Evolutionary conservation across 1,140 invertebrate species (phyloP).

Genomic region (Pachyrhynchus sulphureomaculatus): DNA sequence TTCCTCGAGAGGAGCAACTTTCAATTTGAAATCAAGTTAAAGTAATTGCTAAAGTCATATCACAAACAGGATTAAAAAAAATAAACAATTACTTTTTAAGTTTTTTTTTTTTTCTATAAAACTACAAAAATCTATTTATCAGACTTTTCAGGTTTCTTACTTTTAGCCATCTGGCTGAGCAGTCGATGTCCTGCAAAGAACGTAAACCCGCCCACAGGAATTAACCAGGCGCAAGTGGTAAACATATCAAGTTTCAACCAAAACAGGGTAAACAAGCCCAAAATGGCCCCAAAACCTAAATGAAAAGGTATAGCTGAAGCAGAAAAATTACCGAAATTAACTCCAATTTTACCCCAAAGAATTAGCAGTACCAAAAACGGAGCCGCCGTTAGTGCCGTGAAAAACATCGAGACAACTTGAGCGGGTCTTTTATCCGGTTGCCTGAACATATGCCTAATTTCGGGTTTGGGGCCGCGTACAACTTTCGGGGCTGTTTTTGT

Average conservation of each 20-base stretch:
- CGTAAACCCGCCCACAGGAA: conserved; percentile 78
- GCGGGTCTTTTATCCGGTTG: conserved; percentile 89
- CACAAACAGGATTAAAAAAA: too few relatives aligned
- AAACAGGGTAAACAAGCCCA: conserved; percentile 84
- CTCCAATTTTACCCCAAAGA: conserved; percentile 85
- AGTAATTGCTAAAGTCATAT: too few relatives aligned
- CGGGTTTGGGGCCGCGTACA: conserved; percentile 66
- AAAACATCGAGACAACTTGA: conserved; percentile 83
- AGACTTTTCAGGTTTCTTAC: conserved; percentile 39
- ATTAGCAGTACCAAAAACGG: conserved; percentile 83
- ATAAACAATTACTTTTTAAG: too few relatives aligned
- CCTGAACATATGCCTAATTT: conserved; percentile 92
- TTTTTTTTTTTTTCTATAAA: too few relatives aligned
- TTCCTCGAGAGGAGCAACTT: too few relatives aligned
- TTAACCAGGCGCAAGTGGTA: conserved; percentile 86
- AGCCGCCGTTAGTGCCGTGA: conserved; percentile 79
- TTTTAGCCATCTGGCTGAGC: conserved; percentile 68
- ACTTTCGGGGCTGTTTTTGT: conserved; percentile 46
- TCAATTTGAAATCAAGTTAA: too few relatives aligned
- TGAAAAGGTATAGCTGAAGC: conserved; percentile 85
- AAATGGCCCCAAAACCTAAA: conserved; percentile 76
- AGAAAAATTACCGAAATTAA: conserved; percentile 86
- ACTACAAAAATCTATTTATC: conserved; percentile 12
- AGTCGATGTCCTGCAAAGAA: conserved; percentile 92
- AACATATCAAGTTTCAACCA: conserved; percentile 96